Evolutionary conservation across 2,797 vertebrate genomes (phyloP), one percentile per base, ranked within the genome.

Genomic region (Enteromius paludinosus): DNA sequence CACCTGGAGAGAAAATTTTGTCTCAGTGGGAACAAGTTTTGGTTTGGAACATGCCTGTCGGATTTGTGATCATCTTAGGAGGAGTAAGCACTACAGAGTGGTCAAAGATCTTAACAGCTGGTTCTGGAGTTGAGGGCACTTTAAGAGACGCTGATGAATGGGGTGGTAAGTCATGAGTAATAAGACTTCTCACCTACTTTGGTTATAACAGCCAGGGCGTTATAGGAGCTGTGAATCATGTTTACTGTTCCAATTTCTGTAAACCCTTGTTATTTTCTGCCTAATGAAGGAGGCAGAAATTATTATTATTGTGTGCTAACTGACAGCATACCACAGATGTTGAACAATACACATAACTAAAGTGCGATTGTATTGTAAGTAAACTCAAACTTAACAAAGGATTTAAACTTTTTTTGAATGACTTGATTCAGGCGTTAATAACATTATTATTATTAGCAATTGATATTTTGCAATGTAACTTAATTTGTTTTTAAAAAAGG

Each of bases 11-110:
- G 25, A 81, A 43, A 4, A 20, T 12, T 72, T 64, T 38, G 10
- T 49, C 11, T 17, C 18, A 4, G 33, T 0, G 2, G 0, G 0
- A 0, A 0, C 1, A 7, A 0, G 0, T 0, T 73, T 49, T 25
- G 69, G 79, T 25, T 4, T 38, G 15, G 69, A 49, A 2, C 68
- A 81, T 0, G n/a, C 54, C 12, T 81, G 79, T 62, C 4, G 1
- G 2, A 2, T 15, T n/a, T 81, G 79, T 11, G 54, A 49, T 23
- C 41, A 81, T 64, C 61, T 81, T 17, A 47, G 47, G 47, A 70
- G 9, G 12, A 52, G 66, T 6, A 65, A 78, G 28, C 3, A 64
- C 3, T 82, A 78, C 33, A 43, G 5, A 35, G 45, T 66, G 3
- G 43, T 78, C 14, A 78, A 78, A 54, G 68, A 72, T 38, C 84